Conservation (phyloP, 2,888 invertebrate genomes). For the Synergus itoensis region DNA sequence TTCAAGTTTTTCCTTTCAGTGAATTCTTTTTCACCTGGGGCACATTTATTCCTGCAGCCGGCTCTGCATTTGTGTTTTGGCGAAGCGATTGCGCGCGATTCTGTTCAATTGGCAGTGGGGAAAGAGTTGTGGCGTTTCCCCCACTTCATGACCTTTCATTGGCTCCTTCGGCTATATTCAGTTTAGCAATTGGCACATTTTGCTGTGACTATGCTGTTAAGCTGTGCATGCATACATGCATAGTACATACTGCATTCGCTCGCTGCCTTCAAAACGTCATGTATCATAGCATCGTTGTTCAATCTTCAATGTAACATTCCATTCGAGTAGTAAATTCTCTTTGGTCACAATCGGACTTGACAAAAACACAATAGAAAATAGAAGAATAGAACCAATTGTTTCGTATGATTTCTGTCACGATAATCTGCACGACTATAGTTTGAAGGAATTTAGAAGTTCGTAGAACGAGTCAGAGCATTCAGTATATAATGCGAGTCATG, state of each 20-base stretch:
- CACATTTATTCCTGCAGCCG: constrained; percentile 41
- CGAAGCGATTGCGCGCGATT: constrained; percentile 22
- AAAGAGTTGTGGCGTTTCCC: constrained; percentile 42
- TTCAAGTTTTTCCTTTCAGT: neutral
- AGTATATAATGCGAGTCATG: neutral
- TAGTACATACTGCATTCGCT: neutral
- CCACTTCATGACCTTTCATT: constrained; percentile 58
- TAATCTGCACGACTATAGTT: neutral
- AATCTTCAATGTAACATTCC: constrained; percentile 28
- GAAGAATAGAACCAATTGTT: neutral
- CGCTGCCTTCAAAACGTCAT: constrained; percentile 16
- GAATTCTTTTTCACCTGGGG: constrained; percentile 14
- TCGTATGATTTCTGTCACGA: constrained; percentile 13
- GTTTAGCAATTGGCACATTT: constrained; percentile 68
- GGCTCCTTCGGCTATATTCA: constrained; percentile 67
- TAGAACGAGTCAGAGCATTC: neutral
- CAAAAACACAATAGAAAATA: constrained; percentile 16
- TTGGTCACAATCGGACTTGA: constrained; percentile 17
- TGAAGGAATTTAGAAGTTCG: neutral
- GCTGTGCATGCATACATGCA: neutral
- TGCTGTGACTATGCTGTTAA: constrained; percentile 50
- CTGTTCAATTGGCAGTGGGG: constrained; percentile 12
- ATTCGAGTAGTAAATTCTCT: constrained; percentile 29
- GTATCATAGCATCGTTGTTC: neutral
- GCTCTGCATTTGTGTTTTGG: constrained; percentile 43